A percentile compares a stretch with the other conserved stretches of the same genome.
Evolutionary conservation across 2,113 vertebrate species (phyloP).

Genomic region (Desmodus rotundus): DNA sequence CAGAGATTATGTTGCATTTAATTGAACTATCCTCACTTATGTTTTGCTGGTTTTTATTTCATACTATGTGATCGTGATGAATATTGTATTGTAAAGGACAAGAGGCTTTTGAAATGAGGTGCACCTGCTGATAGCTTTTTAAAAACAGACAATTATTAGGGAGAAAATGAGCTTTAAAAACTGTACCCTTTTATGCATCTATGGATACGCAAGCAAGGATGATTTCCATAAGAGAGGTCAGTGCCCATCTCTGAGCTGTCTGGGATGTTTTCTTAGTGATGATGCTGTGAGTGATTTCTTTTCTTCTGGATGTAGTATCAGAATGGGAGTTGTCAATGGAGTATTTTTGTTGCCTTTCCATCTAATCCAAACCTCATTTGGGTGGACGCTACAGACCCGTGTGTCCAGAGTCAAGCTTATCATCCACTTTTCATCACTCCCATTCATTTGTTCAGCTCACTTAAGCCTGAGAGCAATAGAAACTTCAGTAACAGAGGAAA

Average conservation of each 20-base stretch:
- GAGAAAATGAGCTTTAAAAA: constrained; percentile 72
- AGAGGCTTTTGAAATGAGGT: constrained; percentile 80
- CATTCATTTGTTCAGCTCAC: constrained; percentile 45
- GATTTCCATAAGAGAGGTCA: constrained; percentile 65
- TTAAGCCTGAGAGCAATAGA: constrained; percentile 20
- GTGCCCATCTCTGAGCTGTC: constrained; percentile 38
- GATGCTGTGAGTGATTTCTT: not conserved
- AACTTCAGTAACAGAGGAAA: not conserved
- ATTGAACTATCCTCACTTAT: constrained; percentile 79
- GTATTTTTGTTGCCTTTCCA: constrained; percentile 26
- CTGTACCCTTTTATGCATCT: constrained; percentile 61
- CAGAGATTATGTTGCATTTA: constrained; percentile 80
- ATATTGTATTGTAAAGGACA: constrained; percentile 81
- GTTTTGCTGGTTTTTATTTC: constrained; percentile 80
- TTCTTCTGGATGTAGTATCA: not conserved
- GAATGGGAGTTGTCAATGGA: constrained; percentile 6
- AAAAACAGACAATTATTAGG: constrained; percentile 76
- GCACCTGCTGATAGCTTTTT: constrained; percentile 79
- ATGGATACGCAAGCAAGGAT: constrained; percentile 29
- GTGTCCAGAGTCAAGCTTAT: not conserved
- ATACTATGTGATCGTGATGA: constrained; percentile 79
- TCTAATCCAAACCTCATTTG: constrained; percentile 60
- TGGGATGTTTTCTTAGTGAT: constrained; percentile 56
- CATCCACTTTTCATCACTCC: not conserved
- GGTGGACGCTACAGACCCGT: constrained; percentile 36